These are phyloP conservation scores for Himantopus leucocephalus DNA, from an alignment of 2,113 vertebrate species.

Conservation along the genomic window DNA sequence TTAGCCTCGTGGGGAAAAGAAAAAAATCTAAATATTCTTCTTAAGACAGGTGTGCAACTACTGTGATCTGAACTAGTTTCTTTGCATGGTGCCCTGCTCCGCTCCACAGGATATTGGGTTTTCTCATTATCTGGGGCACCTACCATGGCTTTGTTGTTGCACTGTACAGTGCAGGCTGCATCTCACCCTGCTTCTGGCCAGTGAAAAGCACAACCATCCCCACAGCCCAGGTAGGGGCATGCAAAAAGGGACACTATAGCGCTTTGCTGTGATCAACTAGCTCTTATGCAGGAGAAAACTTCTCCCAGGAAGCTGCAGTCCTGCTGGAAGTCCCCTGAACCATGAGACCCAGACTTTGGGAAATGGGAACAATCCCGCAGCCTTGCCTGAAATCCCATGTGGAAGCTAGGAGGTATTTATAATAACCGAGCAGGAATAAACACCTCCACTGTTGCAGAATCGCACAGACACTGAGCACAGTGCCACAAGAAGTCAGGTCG, in stretches of 20 bases:
- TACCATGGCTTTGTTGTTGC: not conserved
- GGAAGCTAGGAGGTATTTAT: not conserved
- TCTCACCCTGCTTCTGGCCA: not conserved
- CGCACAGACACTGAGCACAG: not conserved
- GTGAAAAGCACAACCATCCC: not conserved
- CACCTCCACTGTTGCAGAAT: not conserved
- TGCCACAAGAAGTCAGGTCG: not conserved
- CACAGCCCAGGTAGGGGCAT: accelerated
- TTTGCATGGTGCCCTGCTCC: not conserved
- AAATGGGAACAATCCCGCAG: not conserved
- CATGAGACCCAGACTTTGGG: accelerated
- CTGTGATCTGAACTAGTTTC: not conserved
- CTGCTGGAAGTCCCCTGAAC: not conserved
- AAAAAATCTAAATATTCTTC: not conserved
- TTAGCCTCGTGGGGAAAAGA: not conserved
- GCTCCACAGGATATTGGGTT: not conserved
- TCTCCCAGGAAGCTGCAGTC: not conserved
- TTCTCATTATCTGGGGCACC: not conserved
- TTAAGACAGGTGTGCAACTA: not conserved
- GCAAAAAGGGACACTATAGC: not conserved
- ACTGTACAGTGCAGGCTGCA: not conserved
- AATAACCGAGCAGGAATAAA: not conserved
- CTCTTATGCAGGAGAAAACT: not conserved
- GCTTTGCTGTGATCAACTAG: accelerated
- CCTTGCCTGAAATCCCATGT: not conserved